Evolutionary conservation across 1,140 invertebrate genomes (phyloP).

Genomic region (Dendroctonus valens): DNA sequence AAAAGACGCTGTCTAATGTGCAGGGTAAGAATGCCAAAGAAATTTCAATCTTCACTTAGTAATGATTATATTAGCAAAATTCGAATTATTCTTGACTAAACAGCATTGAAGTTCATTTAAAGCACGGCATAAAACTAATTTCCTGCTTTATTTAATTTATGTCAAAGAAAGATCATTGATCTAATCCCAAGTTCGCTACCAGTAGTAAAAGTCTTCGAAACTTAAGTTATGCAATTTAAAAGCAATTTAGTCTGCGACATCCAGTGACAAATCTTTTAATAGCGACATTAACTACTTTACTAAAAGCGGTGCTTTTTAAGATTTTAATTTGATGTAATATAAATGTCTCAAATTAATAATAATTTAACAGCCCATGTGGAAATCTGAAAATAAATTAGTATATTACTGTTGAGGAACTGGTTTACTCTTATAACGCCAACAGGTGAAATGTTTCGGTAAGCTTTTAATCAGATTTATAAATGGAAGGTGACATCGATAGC

Average conservation of each 20-base stretch:
- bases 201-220: background rate
- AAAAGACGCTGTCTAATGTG: background rate
- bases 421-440: conserved; percentile 5
- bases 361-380: conserved; percentile 16
- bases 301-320: conserved; percentile 16
- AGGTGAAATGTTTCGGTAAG: conserved; percentile 5
- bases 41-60: no score
- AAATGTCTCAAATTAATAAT: conserved; percentile 31
- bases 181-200: background rate
- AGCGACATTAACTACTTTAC: conserved; percentile 17
- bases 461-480: conserved; percentile 3
- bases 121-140: no score
- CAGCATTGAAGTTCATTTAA: no score
- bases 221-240: conserved; percentile 8
- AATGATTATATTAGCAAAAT: no score
- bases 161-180: background rate
- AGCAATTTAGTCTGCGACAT: conserved; percentile 9
- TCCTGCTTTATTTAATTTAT: no score
- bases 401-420: conserved; percentile 19
- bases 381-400: conserved; percentile 17
- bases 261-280: conserved; percentile 22
- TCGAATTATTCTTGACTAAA: no score
- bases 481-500: conserved; percentile 3
- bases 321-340: conserved; percentile 23
- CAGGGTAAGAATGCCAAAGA: no score